Evolutionary conservation across 2,113 vertebrate species (phyloP).

Genomic region (Nannobrachium achirus): DNA sequence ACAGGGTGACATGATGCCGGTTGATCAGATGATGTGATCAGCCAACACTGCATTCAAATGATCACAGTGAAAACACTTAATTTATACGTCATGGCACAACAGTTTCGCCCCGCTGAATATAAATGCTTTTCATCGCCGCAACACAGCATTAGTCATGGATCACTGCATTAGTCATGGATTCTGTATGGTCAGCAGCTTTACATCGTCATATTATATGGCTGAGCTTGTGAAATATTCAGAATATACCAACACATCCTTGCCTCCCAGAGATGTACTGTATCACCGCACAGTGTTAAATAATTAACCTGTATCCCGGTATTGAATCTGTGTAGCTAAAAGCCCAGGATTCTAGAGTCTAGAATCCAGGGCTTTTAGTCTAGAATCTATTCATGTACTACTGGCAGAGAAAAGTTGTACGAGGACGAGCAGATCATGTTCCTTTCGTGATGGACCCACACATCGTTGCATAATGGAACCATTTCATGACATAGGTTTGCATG

Average conservation of each 20-base stretch:
- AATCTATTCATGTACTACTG: background rate
- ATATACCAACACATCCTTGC: conserved; percentile 9
- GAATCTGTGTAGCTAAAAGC: conserved; percentile 47
- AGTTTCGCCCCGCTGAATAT: background rate
- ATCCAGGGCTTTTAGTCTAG: too few relatives aligned
- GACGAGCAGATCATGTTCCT: too few relatives aligned
- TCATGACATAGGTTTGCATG: background rate
- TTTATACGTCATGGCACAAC: background rate
- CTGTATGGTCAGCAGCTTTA: conserved; percentile 22
- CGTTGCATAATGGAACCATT: background rate
- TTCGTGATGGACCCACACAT: conserved; percentile 12
- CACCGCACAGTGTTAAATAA: conserved; percentile 58
- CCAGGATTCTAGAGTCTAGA: conserved; percentile 13
- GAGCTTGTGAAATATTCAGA: conserved; percentile 46
- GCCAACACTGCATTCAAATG: too few relatives aligned
- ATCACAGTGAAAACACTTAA: too few relatives aligned
- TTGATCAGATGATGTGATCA: too few relatives aligned
- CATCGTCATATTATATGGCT: background rate
- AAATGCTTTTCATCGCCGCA: too few relatives aligned
- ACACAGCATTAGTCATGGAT: too few relatives aligned
- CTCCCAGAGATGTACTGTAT: conserved; percentile 54
- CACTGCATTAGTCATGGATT: too few relatives aligned
- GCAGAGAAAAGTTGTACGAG: too few relatives aligned
- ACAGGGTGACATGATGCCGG: too few relatives aligned
- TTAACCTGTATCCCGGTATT: conserved; percentile 53